Evolutionary conservation across 2,113 vertebrate genomes (phyloP).

Genomic region (Hippocampus abdominalis): DNA sequence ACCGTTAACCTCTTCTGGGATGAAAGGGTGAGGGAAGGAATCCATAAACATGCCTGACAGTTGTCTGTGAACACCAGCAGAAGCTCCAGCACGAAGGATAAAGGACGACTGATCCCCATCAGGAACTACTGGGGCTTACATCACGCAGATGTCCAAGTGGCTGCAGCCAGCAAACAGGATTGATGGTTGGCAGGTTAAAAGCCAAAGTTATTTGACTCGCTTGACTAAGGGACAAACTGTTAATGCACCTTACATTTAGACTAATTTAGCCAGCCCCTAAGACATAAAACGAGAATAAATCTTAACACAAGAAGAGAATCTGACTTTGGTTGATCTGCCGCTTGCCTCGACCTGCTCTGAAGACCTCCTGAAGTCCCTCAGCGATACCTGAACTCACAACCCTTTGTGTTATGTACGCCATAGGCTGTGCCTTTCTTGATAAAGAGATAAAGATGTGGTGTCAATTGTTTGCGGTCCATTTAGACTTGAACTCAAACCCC

Average conservation of each 20-base stretch:
- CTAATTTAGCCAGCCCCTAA: constrained; percentile 25
- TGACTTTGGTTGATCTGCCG: constrained; percentile 17
- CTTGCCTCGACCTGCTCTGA: constrained; percentile 25
- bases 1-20: constrained; percentile 11
- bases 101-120: constrained; percentile 13
- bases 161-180: constrained; percentile 36
- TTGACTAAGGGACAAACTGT: constrained; percentile 22
- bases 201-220: constrained; percentile 29
- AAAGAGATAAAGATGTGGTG: constrained; percentile 23
- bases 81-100: constrained; percentile 11
- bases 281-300: constrained; percentile 26
- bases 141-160: constrained; percentile 20
- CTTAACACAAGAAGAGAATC: constrained; percentile 26
- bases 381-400: constrained; percentile 20
- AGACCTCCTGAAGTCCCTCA: constrained; percentile 17
- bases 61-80: constrained; percentile 14
- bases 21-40: constrained; percentile 20
- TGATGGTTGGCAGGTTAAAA: constrained; percentile 24
- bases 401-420: constrained; percentile 20
- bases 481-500: constrained; percentile 29
- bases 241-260: constrained; percentile 6
- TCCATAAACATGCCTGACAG: constrained; percentile 2
- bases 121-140: constrained; percentile 10
- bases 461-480: constrained; percentile 36
- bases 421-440: constrained; percentile 5